Evolutionary conservation across 37 sponge, comb jelly and placozoan genomes (phyloP), one percentile per base, ranked within the genome.

Genomic region (Diacarnus erythraeanus): DNA sequence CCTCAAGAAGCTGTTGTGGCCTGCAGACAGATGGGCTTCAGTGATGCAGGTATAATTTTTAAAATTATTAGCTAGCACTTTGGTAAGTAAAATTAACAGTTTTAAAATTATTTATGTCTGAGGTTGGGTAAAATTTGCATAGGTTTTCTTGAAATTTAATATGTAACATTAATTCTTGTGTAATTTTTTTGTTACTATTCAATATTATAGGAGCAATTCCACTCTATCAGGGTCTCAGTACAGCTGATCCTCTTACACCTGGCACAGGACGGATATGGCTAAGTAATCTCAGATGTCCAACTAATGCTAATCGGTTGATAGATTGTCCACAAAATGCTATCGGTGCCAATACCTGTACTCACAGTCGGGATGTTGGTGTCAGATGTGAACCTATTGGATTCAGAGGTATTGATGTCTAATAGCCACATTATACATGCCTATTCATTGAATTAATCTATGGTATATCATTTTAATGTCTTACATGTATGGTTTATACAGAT

Each of bases 221-320:
- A 26, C 61, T 60, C 23, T 25, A 60, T 20, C 61, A 18, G 38
- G 4, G 71, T 70, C 40, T 47, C 61, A 21, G 21, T 60, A 60
- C 61, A 60, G 23, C n/a, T 21, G 27, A 47, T 47, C 51, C 51
- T 12, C 6, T 26, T 42, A 41, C 31, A 44, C 76, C 69, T 20
- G 69, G 69, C 35, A 12, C 35, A 6, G 69, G 69, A 68, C 69
- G 6, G 3, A 68, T 68, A 9, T 68, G 37, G 69, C 27, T 77
- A 64, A 42, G 61, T 60, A 57, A 61, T 29, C 58, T 77, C 26
- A 36, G 77, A 22, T 77, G 77, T 38, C 18, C 35, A 63, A 59
- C 42, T 2, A 35, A 20, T 68, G 69, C 21, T 8, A 68, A 9
- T 20, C 30, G 69, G 3, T 38, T 68, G 15, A 21, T 38, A 10